phyloP scores from a whole-genome alignment of 2,888 invertebrate species.

The Beris chalybata region DNA sequence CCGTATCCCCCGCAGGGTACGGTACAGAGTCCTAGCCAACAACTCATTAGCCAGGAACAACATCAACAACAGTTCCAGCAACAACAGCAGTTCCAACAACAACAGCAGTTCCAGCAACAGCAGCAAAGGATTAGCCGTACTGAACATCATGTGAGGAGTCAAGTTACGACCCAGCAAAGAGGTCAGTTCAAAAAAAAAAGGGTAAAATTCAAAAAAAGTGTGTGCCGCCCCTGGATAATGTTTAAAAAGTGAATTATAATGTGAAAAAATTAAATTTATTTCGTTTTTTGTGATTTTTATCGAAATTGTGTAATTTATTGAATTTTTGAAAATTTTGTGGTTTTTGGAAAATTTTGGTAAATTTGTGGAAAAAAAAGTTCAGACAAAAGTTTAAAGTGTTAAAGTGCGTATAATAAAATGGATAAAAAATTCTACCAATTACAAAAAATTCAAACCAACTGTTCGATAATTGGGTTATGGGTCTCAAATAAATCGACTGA shows the following conservation, averaged over 20 bases:
- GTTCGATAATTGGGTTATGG: too few relatives aligned
- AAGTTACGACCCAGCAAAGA: constrained; percentile 75
- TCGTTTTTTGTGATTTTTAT: neutral
- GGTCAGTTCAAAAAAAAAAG: constrained; percentile 58
- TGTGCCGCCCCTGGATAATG: neutral
- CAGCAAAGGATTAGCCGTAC: constrained; percentile 68
- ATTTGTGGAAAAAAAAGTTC: neutral
- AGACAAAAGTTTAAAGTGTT: too few relatives aligned
- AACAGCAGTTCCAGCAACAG: constrained; percentile 57
- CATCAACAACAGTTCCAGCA: constrained; percentile 58
- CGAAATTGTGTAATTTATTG: constrained; percentile 8
- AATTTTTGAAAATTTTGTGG: constrained; percentile 14
- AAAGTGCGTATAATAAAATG: too few relatives aligned
- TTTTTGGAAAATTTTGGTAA: neutral
- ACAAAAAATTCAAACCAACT: too few relatives aligned
- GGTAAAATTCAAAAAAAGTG: constrained; percentile 10
- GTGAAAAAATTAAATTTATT: neutral
- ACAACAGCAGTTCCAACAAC: constrained; percentile 58
- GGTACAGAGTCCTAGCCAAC: constrained; percentile 60
- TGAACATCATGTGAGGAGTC: constrained; percentile 73
- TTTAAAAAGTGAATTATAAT: too few relatives aligned
- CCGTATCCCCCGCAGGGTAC: constrained; percentile 58
- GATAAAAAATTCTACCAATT: too few relatives aligned
- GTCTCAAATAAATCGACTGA: too few relatives aligned
- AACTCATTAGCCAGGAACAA: constrained; percentile 58